Percentiles rank a stretch among this genome's conserved stretches.
These are phyloP conservation scores for Crenuchus spilurus DNA, from an alignment of 2,797 vertebrate genomes.

Conservation along the genomic window DNA sequence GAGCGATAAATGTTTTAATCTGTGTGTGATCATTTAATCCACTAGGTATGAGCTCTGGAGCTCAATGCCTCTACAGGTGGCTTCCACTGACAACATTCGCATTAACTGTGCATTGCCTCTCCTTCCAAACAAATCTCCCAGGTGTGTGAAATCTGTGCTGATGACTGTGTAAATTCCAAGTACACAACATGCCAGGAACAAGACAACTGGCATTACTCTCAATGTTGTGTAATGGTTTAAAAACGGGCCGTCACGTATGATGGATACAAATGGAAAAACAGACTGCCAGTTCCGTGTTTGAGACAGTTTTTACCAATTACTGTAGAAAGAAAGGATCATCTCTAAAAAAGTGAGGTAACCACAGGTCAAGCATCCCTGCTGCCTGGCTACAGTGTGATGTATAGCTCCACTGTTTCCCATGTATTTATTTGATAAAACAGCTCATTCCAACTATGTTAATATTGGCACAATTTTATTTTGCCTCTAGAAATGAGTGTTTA, in stretches of 20 bases:
- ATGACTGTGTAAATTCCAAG: neutral
- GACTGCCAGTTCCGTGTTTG: too few relatives aligned
- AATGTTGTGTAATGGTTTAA: neutral
- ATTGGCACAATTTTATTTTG: too few relatives aligned
- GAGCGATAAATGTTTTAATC: constrained; percentile 38
- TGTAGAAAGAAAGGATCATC: too few relatives aligned
- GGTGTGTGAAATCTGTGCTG: constrained; percentile 18
- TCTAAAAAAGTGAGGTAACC: too few relatives aligned
- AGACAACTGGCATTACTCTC: constrained; percentile 3
- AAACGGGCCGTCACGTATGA: neutral
- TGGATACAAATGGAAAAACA: neutral
- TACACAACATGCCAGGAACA: neutral
- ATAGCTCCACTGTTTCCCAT: too few relatives aligned
- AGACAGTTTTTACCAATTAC: too few relatives aligned
- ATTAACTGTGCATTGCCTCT: constrained; percentile 17
- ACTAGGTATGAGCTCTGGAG: constrained; percentile 11
- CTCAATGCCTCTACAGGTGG: constrained; percentile 37
- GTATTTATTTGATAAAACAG: too few relatives aligned
- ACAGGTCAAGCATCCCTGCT: too few relatives aligned
- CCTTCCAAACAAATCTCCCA: constrained; percentile 27
- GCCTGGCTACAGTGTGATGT: too few relatives aligned
- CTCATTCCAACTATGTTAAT: too few relatives aligned
- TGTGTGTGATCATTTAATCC: constrained; percentile 43
- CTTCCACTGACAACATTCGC: constrained; percentile 9
- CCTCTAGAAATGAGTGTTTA: too few relatives aligned